Conservation (phyloP, 2,888 invertebrate species). For the Ormyrus labotus region DNA sequence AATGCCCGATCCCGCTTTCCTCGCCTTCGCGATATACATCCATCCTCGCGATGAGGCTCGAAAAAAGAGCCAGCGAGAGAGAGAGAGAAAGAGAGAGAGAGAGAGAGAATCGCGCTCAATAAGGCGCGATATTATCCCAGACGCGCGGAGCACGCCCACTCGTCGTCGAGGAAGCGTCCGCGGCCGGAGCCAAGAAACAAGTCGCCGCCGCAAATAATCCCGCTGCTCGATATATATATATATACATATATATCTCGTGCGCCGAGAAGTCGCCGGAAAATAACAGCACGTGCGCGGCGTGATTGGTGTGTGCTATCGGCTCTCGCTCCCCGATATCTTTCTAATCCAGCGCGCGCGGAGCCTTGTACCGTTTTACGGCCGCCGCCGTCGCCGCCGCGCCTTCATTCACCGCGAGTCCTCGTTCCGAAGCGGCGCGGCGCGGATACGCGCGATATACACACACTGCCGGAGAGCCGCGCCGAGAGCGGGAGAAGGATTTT, state of each 20-base stretch:
- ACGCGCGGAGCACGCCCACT: conserved; percentile 27
- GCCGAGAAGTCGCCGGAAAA: conserved; percentile 17
- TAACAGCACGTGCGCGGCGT: conserved; percentile 33
- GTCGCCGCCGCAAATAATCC: conserved; percentile 23
- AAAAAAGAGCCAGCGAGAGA: not conserved
- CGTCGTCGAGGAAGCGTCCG: not conserved
- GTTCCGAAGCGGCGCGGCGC: not conserved
- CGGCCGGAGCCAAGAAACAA: not conserved
- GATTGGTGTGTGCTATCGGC: conserved; percentile 19
- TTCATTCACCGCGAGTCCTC: conserved; percentile 8
- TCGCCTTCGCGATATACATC: not conserved
- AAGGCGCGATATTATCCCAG: conserved; percentile 30
- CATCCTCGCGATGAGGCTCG: conserved; percentile 10
- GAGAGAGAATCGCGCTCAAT: conserved; percentile 17
- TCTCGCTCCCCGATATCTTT: conserved; percentile 45
- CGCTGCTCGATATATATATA: not conserved
- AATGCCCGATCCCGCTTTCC: conserved; percentile 31
- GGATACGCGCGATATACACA: not conserved
- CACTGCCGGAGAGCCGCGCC: not conserved
- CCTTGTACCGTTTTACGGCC: conserved; percentile 52
- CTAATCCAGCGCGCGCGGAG: conserved; percentile 33
- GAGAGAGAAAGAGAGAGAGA: not conserved
- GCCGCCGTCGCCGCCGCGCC: conserved; percentile 39
- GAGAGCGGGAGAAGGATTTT: too few species aligned
- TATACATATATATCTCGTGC: too few species aligned